Base-by-base conservation (phyloP, 2,888 invertebrate genomes). In the Candidula unifasciata region DNA sequence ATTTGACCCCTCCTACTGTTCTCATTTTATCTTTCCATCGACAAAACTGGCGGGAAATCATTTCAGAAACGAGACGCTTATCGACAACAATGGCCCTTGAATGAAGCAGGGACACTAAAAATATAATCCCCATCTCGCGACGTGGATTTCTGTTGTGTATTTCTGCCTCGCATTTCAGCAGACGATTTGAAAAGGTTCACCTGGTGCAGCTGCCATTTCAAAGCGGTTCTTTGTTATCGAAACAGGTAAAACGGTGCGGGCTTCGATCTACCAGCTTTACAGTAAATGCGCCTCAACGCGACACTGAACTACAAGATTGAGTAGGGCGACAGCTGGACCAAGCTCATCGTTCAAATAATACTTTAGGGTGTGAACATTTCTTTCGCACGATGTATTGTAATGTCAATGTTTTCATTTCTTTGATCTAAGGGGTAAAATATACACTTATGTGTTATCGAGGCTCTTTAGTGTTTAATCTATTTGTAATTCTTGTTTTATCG, bases 261-360 rank as follows among this genome's bases (percentile, higher is more conserved):
- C 71, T 73, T 73, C 71, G 71, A 73, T 73, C 71, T 44, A n/a
- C n/a, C 18, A 18, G n/a, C 71, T 35, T 73, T n/a, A 6, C n/a
- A 44, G n/a, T n/a, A n/a, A n/a, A n/a, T n/a, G n/a, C n/a, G n/a
- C n/a, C n/a, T n/a, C n/a, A n/a, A n/a, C n/a, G n/a, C n/a, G n/a
- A n/a, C n/a, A n/a, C n/a, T n/a, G n/a, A n/a, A n/a, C n/a, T n/a
- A n/a, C n/a, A n/a, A n/a, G n/a, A n/a, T n/a, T n/a, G n/a, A n/a
- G n/a, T n/a, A n/a, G n/a, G n/a, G 71, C n/a, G 71, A n/a, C 71
- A 73, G 71, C 37, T 73, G 71, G n/a, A 33, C 71, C 10, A n/a
- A 8, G n/a, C 0, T 13, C 71, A 1, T 24, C 44, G 44, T 73
- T 44, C 71, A 73, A 73, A 73, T 44, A 73, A 73, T 30, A 44